These are phyloP conservation scores for Mesorhabditis belari DNA, from an alignment of 2,888 invertebrate species.

Conservation along the genomic window DNA sequence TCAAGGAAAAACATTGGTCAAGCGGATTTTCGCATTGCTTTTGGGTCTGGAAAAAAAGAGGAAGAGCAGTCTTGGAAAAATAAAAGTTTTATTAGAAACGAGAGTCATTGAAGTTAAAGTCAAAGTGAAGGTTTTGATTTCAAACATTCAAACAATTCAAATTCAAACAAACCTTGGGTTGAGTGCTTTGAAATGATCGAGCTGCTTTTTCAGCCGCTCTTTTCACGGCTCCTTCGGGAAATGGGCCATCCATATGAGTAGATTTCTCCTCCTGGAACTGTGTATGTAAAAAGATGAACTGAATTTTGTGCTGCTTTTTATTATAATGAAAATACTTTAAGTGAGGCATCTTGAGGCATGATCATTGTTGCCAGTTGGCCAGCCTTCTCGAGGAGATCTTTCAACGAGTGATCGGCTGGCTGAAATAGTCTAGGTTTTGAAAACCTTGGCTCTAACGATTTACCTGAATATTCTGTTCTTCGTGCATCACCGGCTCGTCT, in stretches of 20 bases:
- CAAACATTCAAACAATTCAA: too few species aligned
- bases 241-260: slow-evolving; percentile 23
- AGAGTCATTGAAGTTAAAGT: too few species aligned
- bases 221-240: slow-evolving; percentile 50
- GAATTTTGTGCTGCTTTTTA: too few species aligned
- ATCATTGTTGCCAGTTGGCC: background rate
- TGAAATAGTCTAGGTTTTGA: slow-evolving; percentile 1
- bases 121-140: too few species aligned
- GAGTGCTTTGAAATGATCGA: slow-evolving; percentile 47
- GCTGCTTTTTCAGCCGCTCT: slow-evolving; percentile 52
- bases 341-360: background rate
- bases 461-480: background rate
- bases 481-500: background rate
- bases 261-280: slow-evolving; percentile 23
- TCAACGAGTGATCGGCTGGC: background rate
- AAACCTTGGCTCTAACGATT: slow-evolving; percentile 10
- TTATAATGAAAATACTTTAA: too few species aligned
- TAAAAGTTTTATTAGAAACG: too few species aligned
- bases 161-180: slow-evolving; percentile 51
- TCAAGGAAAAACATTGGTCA: too few species aligned
- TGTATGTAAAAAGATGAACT: background rate
- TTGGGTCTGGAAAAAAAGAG: too few species aligned
- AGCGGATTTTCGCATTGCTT: too few species aligned
- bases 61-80: too few species aligned
- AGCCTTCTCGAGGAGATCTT: background rate